A percentile compares a stretch with the other conserved stretches of the same genome.
phyloP scores from a whole-genome alignment of 2,888 invertebrate genomes.

The Aethes cnicana region DNA sequence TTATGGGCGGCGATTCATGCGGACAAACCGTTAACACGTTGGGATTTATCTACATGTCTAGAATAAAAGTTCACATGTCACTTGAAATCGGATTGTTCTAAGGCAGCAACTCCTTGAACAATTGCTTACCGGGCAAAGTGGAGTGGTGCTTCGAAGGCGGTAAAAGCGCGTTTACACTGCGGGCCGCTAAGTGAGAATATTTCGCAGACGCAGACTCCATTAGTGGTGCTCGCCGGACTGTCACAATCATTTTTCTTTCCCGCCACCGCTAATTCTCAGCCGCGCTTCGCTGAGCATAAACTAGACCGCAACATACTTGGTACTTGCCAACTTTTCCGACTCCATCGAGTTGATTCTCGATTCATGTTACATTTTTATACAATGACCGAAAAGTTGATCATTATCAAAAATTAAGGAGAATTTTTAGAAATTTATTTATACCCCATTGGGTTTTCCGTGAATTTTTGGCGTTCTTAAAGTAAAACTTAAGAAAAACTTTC shows the following conservation, averaged over 20 bases:
- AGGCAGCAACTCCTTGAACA: slow-evolving; percentile 1
- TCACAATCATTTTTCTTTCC: slow-evolving; percentile 83
- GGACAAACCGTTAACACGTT: neutral
- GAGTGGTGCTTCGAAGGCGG: slow-evolving; percentile 27
- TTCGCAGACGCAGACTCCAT: slow-evolving; percentile 80
- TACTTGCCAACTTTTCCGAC: slow-evolving; percentile 39
- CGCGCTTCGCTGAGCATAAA: slow-evolving; percentile 70
- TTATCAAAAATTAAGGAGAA: too few relatives aligned
- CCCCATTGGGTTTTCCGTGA: too few relatives aligned
- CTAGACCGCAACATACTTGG: slow-evolving; percentile 47
- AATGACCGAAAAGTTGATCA: too few relatives aligned
- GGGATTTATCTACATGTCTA: too few relatives aligned
- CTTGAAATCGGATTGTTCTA: too few relatives aligned
- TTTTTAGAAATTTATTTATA: too few relatives aligned
- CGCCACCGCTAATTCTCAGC: slow-evolving; percentile 80
- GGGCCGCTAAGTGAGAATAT: slow-evolving; percentile 69
- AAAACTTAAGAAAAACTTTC: neutral
- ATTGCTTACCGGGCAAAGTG: slow-evolving; percentile 22
- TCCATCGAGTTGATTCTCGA: too few relatives aligned
- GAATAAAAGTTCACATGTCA: too few relatives aligned
- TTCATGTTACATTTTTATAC: too few relatives aligned
- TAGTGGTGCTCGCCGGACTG: slow-evolving; percentile 80
- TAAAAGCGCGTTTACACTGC: slow-evolving; percentile 39
- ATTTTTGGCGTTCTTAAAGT: too few relatives aligned
- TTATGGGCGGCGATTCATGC: slow-evolving; percentile 1